Conservation (phyloP, 37 sponge, comb jelly and placozoan species). For the Tethya wilhelma region DNA sequence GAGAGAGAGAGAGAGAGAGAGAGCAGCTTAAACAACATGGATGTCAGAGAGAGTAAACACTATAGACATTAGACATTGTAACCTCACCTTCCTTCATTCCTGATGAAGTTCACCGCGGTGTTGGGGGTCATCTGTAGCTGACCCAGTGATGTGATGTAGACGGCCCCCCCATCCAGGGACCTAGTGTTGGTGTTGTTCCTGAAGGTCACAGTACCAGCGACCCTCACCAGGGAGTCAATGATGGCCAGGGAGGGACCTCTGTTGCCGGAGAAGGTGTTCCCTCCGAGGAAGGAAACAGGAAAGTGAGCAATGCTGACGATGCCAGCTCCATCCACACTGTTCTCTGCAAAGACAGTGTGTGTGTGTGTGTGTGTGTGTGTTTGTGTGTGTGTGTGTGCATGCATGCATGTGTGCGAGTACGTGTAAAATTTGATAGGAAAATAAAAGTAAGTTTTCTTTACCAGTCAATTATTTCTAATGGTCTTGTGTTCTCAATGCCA, state of each 20-base stretch:
- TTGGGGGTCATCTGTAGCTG: conserved; percentile 18
- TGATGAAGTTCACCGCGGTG: conserved; percentile 2
- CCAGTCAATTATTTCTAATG: conserved; percentile 42
- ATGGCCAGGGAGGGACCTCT: conserved; percentile 32
- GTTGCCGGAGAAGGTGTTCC: conserved; percentile 26
- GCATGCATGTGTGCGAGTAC: no score
- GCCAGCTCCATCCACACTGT: conserved; percentile 14
- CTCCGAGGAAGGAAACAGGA: conserved; percentile 35
- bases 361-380: no score
- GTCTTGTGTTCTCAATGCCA: neutral
- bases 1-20: neutral
- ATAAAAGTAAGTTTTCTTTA: no score
- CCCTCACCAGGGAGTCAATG: conserved; percentile 9
- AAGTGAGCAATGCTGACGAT: conserved; percentile 28
- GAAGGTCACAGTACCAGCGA: conserved; percentile 15
- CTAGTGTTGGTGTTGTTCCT: conserved; percentile 4
- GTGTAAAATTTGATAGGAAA: no score
- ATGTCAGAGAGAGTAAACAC: neutral
- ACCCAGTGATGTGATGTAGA: conserved; percentile 48
- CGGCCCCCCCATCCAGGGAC: conserved; percentile 21
- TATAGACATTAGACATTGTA: neutral
- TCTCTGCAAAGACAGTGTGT: no score
- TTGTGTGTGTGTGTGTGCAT: no score
- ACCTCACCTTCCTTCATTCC: conserved; percentile 37
- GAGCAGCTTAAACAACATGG: neutral